Evolutionary conservation across 2,888 invertebrate species (phyloP).

Genomic region (Lochmaea crataegi): DNA sequence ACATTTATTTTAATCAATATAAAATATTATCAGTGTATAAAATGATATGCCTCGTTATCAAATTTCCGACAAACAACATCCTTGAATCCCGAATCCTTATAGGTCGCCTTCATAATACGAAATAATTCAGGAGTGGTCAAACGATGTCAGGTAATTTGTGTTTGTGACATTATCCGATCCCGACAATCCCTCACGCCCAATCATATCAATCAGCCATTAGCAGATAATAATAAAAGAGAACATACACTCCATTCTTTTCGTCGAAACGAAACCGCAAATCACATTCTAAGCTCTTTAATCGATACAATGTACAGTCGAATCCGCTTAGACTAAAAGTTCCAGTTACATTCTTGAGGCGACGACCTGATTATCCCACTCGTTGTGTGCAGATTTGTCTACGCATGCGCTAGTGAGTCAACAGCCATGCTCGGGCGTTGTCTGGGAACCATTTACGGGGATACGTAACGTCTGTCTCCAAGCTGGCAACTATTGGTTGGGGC

Average conservation of each 20-base stretch:
- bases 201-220: conserved; percentile 52
- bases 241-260: conserved; percentile 37
- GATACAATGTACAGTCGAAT: not conserved
- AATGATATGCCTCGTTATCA: not conserved
- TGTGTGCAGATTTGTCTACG: conserved; percentile 40
- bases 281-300: conserved; percentile 11
- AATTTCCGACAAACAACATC: not conserved
- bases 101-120: conserved; percentile 36
- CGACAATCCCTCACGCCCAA: conserved; percentile 43
- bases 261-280: not conserved
- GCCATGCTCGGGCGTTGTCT: conserved; percentile 54
- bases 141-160: conserved; percentile 43
- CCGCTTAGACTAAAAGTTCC: conserved; percentile 23
- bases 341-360: not conserved
- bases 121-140: conserved; percentile 42
- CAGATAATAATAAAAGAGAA: conserved; percentile 49
- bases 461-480: conserved; percentile 44
- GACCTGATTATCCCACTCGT: conserved; percentile 51
- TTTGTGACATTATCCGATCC: conserved; percentile 44
- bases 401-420: conserved; percentile 48
- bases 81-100: conserved; percentile 17
- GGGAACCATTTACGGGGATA: conserved; percentile 48
- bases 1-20: no score
- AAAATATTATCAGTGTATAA: not conserved
- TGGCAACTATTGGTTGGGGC: conserved; percentile 50